These are phyloP conservation scores for Agonopterix alstromeriana DNA, from an alignment of 2,888 invertebrate species.

Conservation along the genomic window DNA sequence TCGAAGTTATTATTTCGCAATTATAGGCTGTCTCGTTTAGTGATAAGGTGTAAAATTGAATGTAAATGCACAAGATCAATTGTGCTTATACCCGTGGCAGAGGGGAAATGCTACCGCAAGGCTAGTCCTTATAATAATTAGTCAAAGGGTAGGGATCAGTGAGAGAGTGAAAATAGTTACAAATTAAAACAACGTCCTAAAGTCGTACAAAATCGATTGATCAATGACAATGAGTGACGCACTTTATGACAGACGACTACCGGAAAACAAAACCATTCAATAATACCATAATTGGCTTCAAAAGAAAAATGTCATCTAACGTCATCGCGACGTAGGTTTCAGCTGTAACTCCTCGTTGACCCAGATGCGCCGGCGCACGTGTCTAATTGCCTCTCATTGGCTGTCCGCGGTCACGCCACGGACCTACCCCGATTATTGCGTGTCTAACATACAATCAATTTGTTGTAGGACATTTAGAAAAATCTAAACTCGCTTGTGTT, in stretches of 20 bases:
- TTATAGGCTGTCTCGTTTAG: too few relatives aligned
- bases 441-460: slow-evolving; percentile 4
- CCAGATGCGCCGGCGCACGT: slow-evolving; percentile 40
- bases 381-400: slow-evolving; percentile 56
- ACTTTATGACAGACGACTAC: neutral
- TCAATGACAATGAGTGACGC: neutral
- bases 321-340: slow-evolving; percentile 19
- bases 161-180: too few relatives aligned
- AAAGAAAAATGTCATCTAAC: neutral
- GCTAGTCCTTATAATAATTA: too few relatives aligned
- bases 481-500: too few relatives aligned
- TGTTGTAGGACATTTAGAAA: too few relatives aligned
- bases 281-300: neutral
- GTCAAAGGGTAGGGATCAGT: too few relatives aligned
- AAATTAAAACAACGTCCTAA: too few relatives aligned
- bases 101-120: too few relatives aligned
- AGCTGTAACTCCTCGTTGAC: slow-evolving; percentile 43
- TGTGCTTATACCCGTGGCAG: too few relatives aligned
- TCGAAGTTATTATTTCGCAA: too few relatives aligned
- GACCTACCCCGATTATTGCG: slow-evolving; percentile 43
- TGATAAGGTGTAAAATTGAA: too few relatives aligned
- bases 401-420: slow-evolving; percentile 33
- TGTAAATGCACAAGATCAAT: too few relatives aligned
- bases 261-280: neutral
- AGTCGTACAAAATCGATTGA: neutral